Base-by-base conservation (phyloP, 2,797 vertebrate species). In the Etheostoma nigrum region DNA sequence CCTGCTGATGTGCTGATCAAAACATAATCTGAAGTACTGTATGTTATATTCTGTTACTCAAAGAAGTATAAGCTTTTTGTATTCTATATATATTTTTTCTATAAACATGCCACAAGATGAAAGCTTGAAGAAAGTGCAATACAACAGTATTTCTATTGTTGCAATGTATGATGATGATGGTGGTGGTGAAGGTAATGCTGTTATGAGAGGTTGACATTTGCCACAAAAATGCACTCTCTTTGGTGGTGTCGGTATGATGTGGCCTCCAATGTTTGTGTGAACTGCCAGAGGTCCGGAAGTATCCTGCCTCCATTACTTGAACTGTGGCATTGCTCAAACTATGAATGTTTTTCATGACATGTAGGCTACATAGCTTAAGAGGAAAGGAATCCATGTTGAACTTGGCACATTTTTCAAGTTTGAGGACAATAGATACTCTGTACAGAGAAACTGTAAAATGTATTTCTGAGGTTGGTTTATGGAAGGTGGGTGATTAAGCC, bases 61-160 rank as follows among this genome's bases (percentile, higher is more conserved):
- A 94, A 94, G 91, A 94, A 93, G 89, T 94, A 94, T 94, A 94
- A 94, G 92, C 93, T 93, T 94, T 94, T 94, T 94, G 92, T 94
- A 94, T 93, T 94, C 92, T 94, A 93, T 93, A 94, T 93, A 92
- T 94, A 94, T 94, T 91, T 94, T 94, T 94, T 94, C 94, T 94
- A 94, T 93, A 92, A 91, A 93, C 91, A 90, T 82, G 91, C 91
- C 92, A 94, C 92, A 92, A 92, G 89, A 93, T 89, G 92, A 93
- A 94, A 94, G 92, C 92, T 94, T 93, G 91, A 94, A 92, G 91
- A 94, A 94, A 87, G 94, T 94, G 94, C 94, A 94, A 94, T 94
- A 92, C 91, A 93, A 92, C 93, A 94, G 93, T 94, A 91, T 93
- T 94, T 92, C 91, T 93, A 94, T 91, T 92, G 91, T 94, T 94